Evolutionary conservation across 2,113 vertebrate genomes (phyloP), one percentile per base, ranked within the genome.

Genomic region (Planiliza haematocheilus): DNA sequence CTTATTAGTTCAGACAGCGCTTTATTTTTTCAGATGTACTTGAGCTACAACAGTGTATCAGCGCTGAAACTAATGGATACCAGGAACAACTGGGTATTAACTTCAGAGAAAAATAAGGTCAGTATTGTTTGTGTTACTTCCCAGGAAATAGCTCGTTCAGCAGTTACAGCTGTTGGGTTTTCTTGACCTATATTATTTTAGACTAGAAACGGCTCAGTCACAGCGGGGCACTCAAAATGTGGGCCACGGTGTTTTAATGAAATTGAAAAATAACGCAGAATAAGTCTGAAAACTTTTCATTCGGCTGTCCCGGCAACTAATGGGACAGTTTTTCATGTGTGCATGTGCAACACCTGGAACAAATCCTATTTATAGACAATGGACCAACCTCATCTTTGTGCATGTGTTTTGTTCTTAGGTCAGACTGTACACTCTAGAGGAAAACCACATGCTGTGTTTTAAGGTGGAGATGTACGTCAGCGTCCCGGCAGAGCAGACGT

Each of bases 1-100:
- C 58, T 57, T 36, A 21, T 24, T 41, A 64, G 18, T 42, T 82
- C 55, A 75, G 30, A 42, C 42, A 4, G 34, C 7, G 0, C 21
- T 74, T 58, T 69, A 13, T 49, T 59, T 82, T 74, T 68, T 17
- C 88, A 99, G 97, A 96, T 99, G 67, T 99, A 97, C 85, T 92
- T 99, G 87, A 99, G 97, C 93, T 99, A 96, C 91, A 98, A 98
- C 92, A 99, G 99, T 0, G 95, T 98, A 43, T 97, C 95, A 2
- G 96, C 97, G 0, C 94, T 99, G 86, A 99, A 97, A 92, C 95
- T 93, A 30, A 93, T 99, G 0, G 93, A 96, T 53, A 94, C 96
- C 83, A 95, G 95, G 77, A 92, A 91, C 7, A 93, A 95, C 92
- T 99, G 97, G 97, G 89, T 77, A 0, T 94, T 97, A 1, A 94